Evolutionary conservation across 2,113 vertebrate genomes (phyloP).

Genomic region (Sinocyclocheilus grahami): DNA sequence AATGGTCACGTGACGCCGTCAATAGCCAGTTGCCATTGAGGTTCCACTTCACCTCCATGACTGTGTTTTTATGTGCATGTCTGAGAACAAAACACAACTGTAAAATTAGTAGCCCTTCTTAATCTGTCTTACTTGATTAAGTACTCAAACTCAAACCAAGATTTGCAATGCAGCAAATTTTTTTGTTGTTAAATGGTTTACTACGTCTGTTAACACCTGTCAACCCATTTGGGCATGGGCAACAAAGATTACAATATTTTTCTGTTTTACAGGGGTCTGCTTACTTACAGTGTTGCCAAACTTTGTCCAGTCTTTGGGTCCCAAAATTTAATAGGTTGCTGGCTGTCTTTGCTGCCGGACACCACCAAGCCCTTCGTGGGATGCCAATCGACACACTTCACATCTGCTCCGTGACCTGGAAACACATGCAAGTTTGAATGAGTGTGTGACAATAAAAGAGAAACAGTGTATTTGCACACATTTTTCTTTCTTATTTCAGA

Average conservation of each 20-base stretch:
- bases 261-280: background rate
- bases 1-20: slow-evolving; percentile 95
- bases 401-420: slow-evolving; percentile 95
- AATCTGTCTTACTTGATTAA: background rate
- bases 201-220: background rate
- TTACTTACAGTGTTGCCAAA: slow-evolving; percentile 95
- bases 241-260: background rate
- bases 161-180: background rate
- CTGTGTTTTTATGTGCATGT: slow-evolving; percentile 98
- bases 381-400: slow-evolving; percentile 95
- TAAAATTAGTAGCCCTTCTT: background rate
- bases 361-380: slow-evolving; percentile 95
- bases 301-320: slow-evolving; percentile 99
- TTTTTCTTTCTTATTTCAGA: background rate
- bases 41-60: slow-evolving; percentile 99
- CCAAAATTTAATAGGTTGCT: slow-evolving; percentile 99
- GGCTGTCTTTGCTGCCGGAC: slow-evolving; percentile 98
- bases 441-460: background rate
- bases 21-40: slow-evolving; percentile 98
- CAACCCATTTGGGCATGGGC: background rate
- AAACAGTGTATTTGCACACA: background rate
- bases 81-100: slow-evolving; percentile 66
- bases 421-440: background rate
- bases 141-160: background rate
- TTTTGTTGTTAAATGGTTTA: background rate